These are phyloP conservation scores for Netelia inedita DNA, from an alignment of 2,888 invertebrate genomes.

Conservation along the genomic window DNA sequence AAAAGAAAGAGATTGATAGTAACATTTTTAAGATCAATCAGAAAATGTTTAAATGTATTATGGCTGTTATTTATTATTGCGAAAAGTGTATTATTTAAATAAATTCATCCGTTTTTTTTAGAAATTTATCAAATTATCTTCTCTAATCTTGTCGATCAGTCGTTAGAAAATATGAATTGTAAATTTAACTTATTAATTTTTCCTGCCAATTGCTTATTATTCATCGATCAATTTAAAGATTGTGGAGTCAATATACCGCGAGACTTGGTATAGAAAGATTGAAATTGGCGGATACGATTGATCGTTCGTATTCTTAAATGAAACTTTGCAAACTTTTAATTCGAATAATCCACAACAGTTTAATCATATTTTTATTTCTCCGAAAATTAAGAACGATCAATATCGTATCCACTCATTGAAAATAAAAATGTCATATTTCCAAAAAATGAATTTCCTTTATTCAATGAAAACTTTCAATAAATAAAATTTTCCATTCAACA, in stretches of 20 bases:
- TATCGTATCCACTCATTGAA: not conserved
- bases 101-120: not conserved
- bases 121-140: not conserved
- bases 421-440: not conserved
- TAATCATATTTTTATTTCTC: not conserved
- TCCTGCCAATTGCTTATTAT: not conserved
- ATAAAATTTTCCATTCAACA: not conserved
- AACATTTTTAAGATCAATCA: not conserved
- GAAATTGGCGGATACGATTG: not conserved
- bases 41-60: not conserved
- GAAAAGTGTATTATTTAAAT: not conserved
- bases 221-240: not conserved
- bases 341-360: not conserved
- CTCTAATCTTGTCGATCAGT: not conserved
- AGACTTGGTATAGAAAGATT: not conserved
- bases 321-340: not conserved
- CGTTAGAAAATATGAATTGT: not conserved
- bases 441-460: not conserved
- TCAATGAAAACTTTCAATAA: constrained; percentile 5
- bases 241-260: not conserved
- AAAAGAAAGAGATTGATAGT: constrained; percentile 21
- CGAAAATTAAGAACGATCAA: not conserved
- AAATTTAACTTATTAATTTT: not conserved
- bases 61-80: not conserved
- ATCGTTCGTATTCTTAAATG: not conserved